Evolutionary conservation across 2,888 invertebrate genomes (phyloP), one percentile per base, ranked within the genome.

Genomic region (Cheilosia vulpina): DNA sequence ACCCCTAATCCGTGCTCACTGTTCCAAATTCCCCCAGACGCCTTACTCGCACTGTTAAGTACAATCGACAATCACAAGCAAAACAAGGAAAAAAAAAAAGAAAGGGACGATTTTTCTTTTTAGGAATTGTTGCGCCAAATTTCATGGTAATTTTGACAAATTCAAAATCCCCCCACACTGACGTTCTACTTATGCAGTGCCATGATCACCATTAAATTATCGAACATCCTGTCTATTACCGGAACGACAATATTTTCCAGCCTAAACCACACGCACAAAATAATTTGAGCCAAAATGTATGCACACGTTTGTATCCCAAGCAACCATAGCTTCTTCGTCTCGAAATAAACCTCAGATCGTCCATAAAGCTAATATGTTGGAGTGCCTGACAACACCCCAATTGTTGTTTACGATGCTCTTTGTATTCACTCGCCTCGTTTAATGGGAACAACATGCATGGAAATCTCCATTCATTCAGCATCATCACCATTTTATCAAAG

Each of bases 341-440:
- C 55, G 38, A 45, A 62, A 72, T 72, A 43, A 62, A 62, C 52
- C 72, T 62, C 41, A 41, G 41, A 53, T 5, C 62, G 50, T 71
- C 41, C 71, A 41, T 50, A 57, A 58, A 60, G 24, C 57, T 17
- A 58, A 69, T 41, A 19, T 50, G 34, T 21, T 15, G 6, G 19
- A 47, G 31, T 62, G 45, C 31, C 17, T 15, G 21, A 15, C 24
- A 19, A 15, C 57, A 55, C 55, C 55, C 50, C 68, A 55, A 69
- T 63, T 66, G 76, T 50, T 63, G 19, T 73, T 62, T 47, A 62
- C 31, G 66, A 75, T 57, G 53, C 27, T 17, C 47, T 60, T 66
- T 60, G 73, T 53, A 45, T 73, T 53, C 38, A 0, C n/a, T 0
- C 19, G 13, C 13, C 43, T 27, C 45, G 17, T 38, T 31, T 34